Base-by-base conservation (phyloP, 1,140 invertebrate species). In the Macrostomum lignano region DNA sequence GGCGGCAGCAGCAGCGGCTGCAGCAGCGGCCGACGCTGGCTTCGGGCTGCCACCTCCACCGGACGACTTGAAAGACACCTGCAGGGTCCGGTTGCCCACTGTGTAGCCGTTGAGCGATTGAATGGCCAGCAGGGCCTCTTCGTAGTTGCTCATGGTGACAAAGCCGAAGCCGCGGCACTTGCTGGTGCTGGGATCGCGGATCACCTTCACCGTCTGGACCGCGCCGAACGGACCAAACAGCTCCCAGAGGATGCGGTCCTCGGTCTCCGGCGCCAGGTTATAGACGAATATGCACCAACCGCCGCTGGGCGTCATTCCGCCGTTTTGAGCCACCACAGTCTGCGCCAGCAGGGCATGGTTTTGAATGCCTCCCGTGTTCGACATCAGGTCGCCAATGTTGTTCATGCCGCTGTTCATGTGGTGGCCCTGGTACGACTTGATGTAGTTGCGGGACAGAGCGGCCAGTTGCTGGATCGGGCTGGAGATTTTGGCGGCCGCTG, bases 81-180 rank as follows among this genome's bases (percentile, higher is more conserved):
- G 86, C 45, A 96, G 69, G 39, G 91, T 78, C 34, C 86, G 69
- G 62, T 88, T 91, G 46, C 81, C 82, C 42, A 96, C 67, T 40
- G 78, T 82, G 62, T 88, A 93, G 32, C 86, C 86, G 61, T 96
- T 94, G 36, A 96, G 67, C 39, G 77, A 81, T 58, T 86, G 79
- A 46, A 96, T 94, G 33, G 88, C 86, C 38, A 86, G 73, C 17
- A 88, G 70, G 9, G 86, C 82, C 54, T 94, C 86, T 56, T 94
- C 84, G 62, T 94, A 94, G 60, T 93, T 91, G 46, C 81, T 91
- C 88, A 96, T 96, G 34, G 82, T 93, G 37, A 98, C 84, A 60
- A 94, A 93, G n/a, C 82, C 88, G 57, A 91, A 94, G 44, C 88
- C 88, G 62, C 93, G 94, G 68, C 88, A 94, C 62, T 94, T 94